A percentile compares a stretch with the other conserved stretches of the same genome.
Evolutionary conservation across 2,797 vertebrate genomes (phyloP).

Genomic region (Anableps anableps): DNA sequence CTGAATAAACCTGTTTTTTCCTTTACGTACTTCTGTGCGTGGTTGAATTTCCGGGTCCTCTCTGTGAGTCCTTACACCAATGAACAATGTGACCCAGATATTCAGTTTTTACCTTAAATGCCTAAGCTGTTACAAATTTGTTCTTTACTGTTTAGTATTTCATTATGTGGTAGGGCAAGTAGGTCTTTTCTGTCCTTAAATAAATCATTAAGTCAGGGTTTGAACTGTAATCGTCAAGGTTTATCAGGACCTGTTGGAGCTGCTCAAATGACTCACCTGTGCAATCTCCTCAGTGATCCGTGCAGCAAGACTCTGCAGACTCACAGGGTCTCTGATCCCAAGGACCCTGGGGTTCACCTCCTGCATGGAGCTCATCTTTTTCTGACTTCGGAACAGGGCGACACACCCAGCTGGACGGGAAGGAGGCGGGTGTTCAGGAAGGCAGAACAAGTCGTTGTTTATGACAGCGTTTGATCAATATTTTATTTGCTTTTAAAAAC

Average conservation of each 20-base stretch:
- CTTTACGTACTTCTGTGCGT: no score
- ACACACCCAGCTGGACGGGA: neutral
- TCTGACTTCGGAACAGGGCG: neutral
- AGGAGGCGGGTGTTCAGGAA: neutral
- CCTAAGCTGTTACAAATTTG: neutral
- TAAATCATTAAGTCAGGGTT: neutral
- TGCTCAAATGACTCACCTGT: constrained; percentile 32
- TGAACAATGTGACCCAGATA: neutral
- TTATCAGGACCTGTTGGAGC: no score
- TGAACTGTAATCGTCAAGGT: neutral
- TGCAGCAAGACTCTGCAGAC: constrained; percentile 27
- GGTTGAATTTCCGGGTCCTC: no score
- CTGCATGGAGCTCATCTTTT: constrained; percentile 18
- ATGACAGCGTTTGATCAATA: neutral
- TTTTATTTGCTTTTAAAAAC: neutral
- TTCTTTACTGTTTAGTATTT: neutral
- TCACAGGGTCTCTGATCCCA: constrained; percentile 2
- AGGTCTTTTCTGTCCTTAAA: neutral
- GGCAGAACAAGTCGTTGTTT: neutral
- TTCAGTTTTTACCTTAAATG: neutral
- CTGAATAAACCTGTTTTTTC: no score
- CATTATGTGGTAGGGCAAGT: neutral
- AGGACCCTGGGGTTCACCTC: constrained; percentile 24
- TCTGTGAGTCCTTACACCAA: no score
- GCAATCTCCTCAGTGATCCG: constrained; percentile 18